Conservation (phyloP, 2,797 vertebrate species). For the Tadarida brasiliensis region DNA sequence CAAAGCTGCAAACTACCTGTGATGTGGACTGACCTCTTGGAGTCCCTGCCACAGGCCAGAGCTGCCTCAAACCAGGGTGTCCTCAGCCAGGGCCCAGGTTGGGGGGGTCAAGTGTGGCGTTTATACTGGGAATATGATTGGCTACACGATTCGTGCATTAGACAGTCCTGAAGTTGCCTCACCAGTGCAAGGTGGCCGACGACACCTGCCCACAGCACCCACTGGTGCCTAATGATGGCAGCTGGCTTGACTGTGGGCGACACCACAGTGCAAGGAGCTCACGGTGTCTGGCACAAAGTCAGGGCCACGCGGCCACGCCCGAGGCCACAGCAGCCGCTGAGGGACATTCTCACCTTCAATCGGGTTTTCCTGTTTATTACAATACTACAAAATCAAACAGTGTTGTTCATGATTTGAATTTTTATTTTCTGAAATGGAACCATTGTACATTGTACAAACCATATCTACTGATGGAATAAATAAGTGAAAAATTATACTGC, state of each 20-base stretch:
- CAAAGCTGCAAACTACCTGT: not conserved
- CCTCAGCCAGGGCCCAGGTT: not conserved
- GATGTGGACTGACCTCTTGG: not conserved
- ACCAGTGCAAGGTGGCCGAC: fast-evolving
- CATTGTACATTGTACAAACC: constrained; percentile 99
- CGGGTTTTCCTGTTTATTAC: too few relatives aligned
- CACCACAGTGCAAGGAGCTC: not conserved
- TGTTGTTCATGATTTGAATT: constrained; percentile 82
- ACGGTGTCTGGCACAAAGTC: fast-evolving
- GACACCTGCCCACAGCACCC: not conserved
- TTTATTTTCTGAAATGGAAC: constrained; percentile 97
- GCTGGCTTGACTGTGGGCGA: fast-evolving
- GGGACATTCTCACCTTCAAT: not conserved
- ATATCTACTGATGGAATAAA: constrained; percentile 99
- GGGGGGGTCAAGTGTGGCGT: not conserved
- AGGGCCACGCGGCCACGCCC: fast-evolving
- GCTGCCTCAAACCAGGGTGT: not conserved
- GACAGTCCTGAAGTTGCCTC: not conserved
- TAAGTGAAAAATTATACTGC: constrained; percentile 97
- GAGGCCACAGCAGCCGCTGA: fast-evolving
- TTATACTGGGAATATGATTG: not conserved
- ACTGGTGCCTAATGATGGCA: too few relatives aligned
- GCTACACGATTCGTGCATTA: fast-evolving
- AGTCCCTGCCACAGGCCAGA: not conserved
- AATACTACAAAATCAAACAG: not conserved